Conservation (phyloP, 2,888 invertebrate species). For the Chrysolina haemoptera region DNA sequence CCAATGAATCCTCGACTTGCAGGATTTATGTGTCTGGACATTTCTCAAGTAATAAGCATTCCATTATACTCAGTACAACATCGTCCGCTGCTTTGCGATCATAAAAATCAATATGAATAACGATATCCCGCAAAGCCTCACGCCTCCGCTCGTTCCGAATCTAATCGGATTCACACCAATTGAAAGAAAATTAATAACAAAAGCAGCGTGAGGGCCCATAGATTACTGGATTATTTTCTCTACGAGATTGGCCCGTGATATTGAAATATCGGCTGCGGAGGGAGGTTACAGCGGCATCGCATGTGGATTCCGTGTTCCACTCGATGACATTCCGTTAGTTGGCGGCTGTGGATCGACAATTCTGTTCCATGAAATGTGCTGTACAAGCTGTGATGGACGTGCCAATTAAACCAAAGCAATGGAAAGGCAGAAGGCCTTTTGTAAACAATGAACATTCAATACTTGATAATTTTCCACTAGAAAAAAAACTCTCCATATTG, state of each 20-base stretch:
- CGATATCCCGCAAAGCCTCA: constrained; percentile 26
- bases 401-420: not conserved
- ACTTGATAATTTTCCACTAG: too few species aligned
- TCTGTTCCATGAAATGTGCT: not conserved
- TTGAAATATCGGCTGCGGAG: constrained; percentile 6
- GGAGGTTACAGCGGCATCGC: not conserved
- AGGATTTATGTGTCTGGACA: constrained; percentile 19
- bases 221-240: constrained; percentile 21
- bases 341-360: not conserved
- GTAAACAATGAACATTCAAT: too few species aligned
- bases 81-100: not conserved
- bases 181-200: constrained; percentile 33
- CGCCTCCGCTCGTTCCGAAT: constrained; percentile 3
- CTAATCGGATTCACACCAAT: constrained; percentile 28
- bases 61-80: not conserved
- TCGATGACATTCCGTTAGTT: not conserved
- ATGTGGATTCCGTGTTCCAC: not conserved
- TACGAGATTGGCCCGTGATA: constrained; percentile 1
- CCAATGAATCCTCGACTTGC: not conserved
- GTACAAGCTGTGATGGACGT: not conserved
- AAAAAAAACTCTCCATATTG: too few species aligned
- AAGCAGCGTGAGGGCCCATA: constrained; percentile 28
- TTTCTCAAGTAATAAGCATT: constrained; percentile 1
- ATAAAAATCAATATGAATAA: constrained; percentile 31
- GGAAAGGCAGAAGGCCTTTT: too few species aligned